These are phyloP conservation scores for Tautogolabrus adspersus DNA, from an alignment of 2,113 vertebrate genomes.

Conservation along the genomic window DNA sequence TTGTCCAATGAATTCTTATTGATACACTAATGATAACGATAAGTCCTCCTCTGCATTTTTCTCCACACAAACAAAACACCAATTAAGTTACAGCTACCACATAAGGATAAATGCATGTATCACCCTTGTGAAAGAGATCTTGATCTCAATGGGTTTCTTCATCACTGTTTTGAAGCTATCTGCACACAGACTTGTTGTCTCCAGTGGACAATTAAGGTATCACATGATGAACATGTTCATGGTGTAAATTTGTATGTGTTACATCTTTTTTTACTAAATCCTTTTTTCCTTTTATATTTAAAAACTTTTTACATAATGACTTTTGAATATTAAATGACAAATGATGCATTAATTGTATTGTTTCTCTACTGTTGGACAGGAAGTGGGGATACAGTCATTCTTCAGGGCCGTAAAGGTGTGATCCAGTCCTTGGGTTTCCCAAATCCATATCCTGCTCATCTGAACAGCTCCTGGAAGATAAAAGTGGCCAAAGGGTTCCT, in stretches of 20 bases:
- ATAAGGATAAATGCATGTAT: constrained; percentile 41
- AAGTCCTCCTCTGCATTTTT: not conserved
- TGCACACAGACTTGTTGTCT: constrained; percentile 24
- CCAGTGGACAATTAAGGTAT: constrained; percentile 53
- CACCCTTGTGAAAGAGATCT: no score
- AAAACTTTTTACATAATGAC: not conserved
- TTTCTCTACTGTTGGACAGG: constrained; percentile 49
- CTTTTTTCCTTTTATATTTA: not conserved
- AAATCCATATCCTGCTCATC: constrained; percentile 77
- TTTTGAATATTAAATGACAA: not conserved
- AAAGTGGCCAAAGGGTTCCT: constrained; percentile 74
- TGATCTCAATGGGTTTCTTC: no score
- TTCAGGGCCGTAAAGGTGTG: constrained; percentile 76
- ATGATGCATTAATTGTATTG: no score
- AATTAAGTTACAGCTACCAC: constrained; percentile 33
- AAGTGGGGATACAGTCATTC: constrained; percentile 57
- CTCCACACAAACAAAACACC: constrained; percentile 10
- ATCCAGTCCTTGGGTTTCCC: constrained; percentile 80
- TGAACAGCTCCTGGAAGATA: constrained; percentile 80
- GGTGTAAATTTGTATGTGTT: not conserved
- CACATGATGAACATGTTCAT: constrained; percentile 30
- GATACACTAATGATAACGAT: not conserved
- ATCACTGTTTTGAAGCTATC: constrained; percentile 38
- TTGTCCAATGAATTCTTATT: not conserved
- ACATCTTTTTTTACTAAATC: not conserved